phyloP scores from a whole-genome alignment of 2,113 vertebrate species.

The Callithrix jacchus region DNA sequence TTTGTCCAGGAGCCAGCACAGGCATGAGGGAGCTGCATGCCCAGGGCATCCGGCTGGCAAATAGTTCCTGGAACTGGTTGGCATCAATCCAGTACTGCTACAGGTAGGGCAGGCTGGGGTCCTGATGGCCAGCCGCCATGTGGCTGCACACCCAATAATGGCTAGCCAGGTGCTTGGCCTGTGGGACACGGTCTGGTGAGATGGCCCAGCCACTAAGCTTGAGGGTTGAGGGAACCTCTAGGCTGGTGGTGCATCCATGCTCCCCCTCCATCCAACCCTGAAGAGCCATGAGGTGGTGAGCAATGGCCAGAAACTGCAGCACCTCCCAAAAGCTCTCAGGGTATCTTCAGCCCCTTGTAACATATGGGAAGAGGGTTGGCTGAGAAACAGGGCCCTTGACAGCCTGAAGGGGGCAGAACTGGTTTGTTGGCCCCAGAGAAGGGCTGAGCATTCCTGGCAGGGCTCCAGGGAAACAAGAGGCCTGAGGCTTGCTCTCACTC shows the following conservation, averaged over 20 bases:
- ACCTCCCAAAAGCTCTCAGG: neutral
- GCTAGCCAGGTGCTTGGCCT: constrained; percentile 95
- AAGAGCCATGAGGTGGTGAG: neutral
- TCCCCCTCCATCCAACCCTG: neutral
- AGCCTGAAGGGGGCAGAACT: neutral
- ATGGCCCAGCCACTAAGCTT: neutral
- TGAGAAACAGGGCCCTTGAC: neutral
- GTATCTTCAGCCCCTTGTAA: neutral
- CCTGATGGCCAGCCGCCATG: constrained; percentile 86
- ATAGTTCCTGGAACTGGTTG: constrained; percentile 92
- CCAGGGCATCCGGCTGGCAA: constrained; percentile 90
- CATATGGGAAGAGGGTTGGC: accelerated
- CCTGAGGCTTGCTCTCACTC: neutral
- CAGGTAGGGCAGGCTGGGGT: constrained; percentile 96
- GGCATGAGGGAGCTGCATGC: constrained; percentile 89
- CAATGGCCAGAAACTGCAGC: neutral
- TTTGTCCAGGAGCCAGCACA: constrained; percentile 92
- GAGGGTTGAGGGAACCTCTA: neutral
- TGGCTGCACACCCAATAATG: constrained; percentile 94
- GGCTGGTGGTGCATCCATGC: neutral
- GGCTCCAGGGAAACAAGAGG: neutral
- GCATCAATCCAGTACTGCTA: constrained; percentile 96
- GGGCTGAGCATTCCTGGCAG: neutral
- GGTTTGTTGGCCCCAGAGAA: neutral
- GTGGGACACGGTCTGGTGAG: constrained; percentile 32